Base-by-base conservation (phyloP, 2,113 vertebrate species). In the Zosterops hypoxanthus region DNA sequence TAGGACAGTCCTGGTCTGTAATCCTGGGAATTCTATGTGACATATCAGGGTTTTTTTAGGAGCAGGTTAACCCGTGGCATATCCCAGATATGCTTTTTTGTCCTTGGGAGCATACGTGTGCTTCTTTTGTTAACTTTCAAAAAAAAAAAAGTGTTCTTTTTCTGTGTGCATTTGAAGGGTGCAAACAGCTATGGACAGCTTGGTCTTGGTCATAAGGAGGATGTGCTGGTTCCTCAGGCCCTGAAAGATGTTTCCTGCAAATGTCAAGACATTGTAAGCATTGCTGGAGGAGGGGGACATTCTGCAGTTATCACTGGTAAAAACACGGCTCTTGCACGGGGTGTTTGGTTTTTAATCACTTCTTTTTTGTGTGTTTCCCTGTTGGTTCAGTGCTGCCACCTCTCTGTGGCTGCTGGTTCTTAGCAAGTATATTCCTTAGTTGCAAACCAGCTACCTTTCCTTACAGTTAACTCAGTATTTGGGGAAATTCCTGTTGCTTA, bases 131-230 rank as follows among this genome's bases (percentile, higher is more conserved):
- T 76, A 61, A 65, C 31, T 42, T 79, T 55, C 1, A 5, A 24
- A 73, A 76, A 22, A 39, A 39, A 39, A 39, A 39, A 46, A 46
- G 3, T 20, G 9, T 63, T 77, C 5, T 78, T 82, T 82, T 86
- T 81, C 36, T 91, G 22, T 90, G 18, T 82, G 44, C 56, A 26
- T 96, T 65, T 65, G 17, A 96, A 99, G 99, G 99, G 99, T 83
- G 98, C 99, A 31, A 99, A 99, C 97, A 99, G 99, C 96, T 98
- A 98, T 34, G 99, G 99, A 28, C 99, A 99, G 57, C 98, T 99
- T 92, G 99, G 99, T 39, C 98, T 98, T 88, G 98, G 98, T 52
- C 98, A 99, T 97, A 98, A 92, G 83, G 98, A 99, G 90, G 99
- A 99, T 96, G 96, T 96, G 69, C 50, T 97, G 29, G 79, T 95